Percentiles rank a stretch among this genome's conserved stretches.
Conservation (phyloP, 2,888 invertebrate species). For the Eucera pruinosa region DNA sequence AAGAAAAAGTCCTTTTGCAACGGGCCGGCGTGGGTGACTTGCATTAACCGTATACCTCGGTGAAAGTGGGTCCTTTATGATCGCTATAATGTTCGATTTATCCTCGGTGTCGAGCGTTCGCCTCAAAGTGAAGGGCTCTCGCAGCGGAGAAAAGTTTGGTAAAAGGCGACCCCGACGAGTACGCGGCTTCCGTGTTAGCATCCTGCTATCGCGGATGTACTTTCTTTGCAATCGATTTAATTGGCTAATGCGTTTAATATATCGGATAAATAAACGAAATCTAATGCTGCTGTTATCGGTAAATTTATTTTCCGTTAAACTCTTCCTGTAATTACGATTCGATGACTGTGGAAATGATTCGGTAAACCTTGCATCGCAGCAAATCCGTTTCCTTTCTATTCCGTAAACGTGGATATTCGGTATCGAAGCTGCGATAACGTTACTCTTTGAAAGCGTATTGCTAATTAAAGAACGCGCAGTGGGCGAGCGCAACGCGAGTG, state of each 20-base stretch:
- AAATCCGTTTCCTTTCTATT: slow-evolving; percentile 19
- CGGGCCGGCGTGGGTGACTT: slow-evolving; percentile 63
- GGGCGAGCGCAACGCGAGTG: not conserved
- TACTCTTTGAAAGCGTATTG: not conserved
- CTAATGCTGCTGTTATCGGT: not conserved
- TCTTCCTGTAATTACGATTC: not conserved
- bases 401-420: not conserved
- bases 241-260: slow-evolving; percentile 12
- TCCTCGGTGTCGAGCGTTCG: slow-evolving; percentile 34
- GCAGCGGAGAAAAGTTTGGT: slow-evolving; percentile 41
- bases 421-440: no score
- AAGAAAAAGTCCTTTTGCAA: slow-evolving; percentile 36
- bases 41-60: slow-evolving; percentile 44
- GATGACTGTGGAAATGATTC: not conserved
- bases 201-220: slow-evolving; percentile 5
- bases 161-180: slow-evolving; percentile 30
- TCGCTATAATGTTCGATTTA: slow-evolving; percentile 59
- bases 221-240: slow-evolving; percentile 23
- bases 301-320: slow-evolving; percentile 2
- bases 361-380: not conserved
- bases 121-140: slow-evolving; percentile 42
- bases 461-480: not conserved
- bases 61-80: slow-evolving; percentile 63
- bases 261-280: not conserved
- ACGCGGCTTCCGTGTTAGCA: slow-evolving; percentile 21